These are phyloP conservation scores for Sebastes hopkinsi DNA, from an alignment of 2,797 vertebrate species.

Conservation along the genomic window DNA sequence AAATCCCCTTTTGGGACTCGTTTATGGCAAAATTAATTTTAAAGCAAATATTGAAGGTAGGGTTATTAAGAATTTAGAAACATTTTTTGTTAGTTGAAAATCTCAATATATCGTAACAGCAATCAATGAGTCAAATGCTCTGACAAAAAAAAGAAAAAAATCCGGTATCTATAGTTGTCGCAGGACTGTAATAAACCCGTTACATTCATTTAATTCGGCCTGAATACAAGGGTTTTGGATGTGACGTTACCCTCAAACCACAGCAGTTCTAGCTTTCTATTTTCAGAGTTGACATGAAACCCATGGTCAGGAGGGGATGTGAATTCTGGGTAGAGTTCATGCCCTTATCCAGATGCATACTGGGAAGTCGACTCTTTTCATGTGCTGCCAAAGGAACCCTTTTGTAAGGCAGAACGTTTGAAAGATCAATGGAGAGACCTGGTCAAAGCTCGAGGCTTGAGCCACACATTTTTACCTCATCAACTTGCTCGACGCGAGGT, in stretches of 20 bases:
- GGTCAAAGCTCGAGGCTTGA: background rate
- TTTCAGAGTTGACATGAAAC: background rate
- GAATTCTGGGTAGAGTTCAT: background rate
- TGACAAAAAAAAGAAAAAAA: background rate
- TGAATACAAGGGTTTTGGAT: background rate
- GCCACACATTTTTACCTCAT: background rate
- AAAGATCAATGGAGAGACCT: background rate
- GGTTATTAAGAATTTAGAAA: no score
- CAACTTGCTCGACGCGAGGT: background rate
- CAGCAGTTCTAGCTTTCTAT: background rate
- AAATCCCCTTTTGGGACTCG: no score
- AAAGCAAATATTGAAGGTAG: no score
- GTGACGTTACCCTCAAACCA: background rate
- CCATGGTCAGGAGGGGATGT: background rate
- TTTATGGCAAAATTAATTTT: no score
- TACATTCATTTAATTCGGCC: background rate
- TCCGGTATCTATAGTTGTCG: background rate
- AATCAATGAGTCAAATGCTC: background rate
- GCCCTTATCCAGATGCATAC: background rate
- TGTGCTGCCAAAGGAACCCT: background rate
- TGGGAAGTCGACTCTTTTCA: background rate
- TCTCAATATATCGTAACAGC: background rate
- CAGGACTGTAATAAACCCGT: background rate
- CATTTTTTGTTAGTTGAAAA: background rate
- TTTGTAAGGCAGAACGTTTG: background rate